phyloP scores from a whole-genome alignment of 2,113 vertebrate genomes.

The Hoplias malabaricus region DNA sequence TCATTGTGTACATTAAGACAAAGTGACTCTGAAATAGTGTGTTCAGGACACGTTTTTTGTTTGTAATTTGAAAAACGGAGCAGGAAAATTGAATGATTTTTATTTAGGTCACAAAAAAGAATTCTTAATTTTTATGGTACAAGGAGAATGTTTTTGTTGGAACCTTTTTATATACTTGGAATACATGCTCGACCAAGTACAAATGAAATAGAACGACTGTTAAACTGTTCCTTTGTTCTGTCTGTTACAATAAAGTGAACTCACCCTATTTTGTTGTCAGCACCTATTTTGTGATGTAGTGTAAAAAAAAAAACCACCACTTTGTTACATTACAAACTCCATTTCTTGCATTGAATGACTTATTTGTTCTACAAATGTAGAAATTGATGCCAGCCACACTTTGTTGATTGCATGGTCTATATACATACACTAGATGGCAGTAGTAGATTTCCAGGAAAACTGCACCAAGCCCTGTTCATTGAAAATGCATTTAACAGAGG shows the following conservation, averaged over 20 bases:
- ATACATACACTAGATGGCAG: conserved; percentile 46
- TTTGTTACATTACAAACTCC: too few relatives aligned
- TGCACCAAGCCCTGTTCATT: too few relatives aligned
- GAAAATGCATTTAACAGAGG: too few relatives aligned
- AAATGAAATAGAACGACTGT: conserved; percentile 21
- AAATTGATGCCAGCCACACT: too few relatives aligned
- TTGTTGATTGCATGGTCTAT: too few relatives aligned
- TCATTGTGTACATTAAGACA: conserved; percentile 19
- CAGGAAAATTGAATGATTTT: conserved; percentile 26
- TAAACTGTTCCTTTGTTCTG: too few relatives aligned
- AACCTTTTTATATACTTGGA: conserved; percentile 20
- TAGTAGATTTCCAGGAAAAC: background rate
- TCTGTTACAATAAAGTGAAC: conserved; percentile 51
- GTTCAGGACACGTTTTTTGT: conserved; percentile 8
- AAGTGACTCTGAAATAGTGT: background rate
- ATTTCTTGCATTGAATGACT: too few relatives aligned
- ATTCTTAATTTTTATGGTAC: conserved; percentile 17
- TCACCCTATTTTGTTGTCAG: background rate
- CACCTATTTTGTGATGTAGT: background rate
- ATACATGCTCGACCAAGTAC: background rate
- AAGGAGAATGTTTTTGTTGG: background rate
- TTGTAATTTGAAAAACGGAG: conserved; percentile 13
- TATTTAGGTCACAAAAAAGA: conserved; percentile 13
- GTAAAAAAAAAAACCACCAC: too few relatives aligned
- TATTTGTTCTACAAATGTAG: too few relatives aligned